Conservation (phyloP, 2,888 invertebrate genomes). For the Caenorhabditis sp. region DNA sequence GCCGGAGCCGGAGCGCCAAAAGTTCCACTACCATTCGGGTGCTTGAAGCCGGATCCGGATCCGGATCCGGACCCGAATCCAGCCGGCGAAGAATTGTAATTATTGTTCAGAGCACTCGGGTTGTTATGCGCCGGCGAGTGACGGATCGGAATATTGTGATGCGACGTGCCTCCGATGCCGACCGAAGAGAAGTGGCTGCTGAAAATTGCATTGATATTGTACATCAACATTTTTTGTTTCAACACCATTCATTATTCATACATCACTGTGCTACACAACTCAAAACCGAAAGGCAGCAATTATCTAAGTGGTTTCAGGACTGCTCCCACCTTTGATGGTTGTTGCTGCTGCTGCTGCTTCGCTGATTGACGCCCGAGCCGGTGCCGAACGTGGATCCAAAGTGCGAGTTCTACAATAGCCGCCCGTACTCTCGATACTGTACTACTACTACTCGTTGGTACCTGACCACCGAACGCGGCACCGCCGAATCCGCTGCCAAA, state of each 20-base stretch:
- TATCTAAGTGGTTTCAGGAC: no score
- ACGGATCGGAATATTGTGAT: constrained; percentile 40
- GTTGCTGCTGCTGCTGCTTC: constrained; percentile 24
- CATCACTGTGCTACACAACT: neutral
- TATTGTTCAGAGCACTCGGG: no score
- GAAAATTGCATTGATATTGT: no score
- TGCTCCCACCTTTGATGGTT: constrained; percentile 60
- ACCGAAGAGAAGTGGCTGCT: constrained; percentile 37
- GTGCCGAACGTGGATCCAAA: constrained; percentile 41
- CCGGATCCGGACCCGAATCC: constrained; percentile 23
- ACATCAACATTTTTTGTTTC: no score
- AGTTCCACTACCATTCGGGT: constrained; percentile 16
- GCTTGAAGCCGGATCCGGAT: neutral
- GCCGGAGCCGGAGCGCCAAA: no score
- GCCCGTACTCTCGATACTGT: neutral
- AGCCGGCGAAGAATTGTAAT: constrained; percentile 43
- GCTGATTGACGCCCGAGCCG: constrained; percentile 28
- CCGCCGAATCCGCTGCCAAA: constrained; percentile 54
- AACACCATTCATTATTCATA: no score
- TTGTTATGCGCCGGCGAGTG: constrained; percentile 18
- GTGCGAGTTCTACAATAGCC: constrained; percentile 5
- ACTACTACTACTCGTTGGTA: no score
- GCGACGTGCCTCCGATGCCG: constrained; percentile 14
- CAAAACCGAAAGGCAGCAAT: constrained; percentile 15
- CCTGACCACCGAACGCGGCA: constrained; percentile 25